A percentile compares a stretch with the other conserved stretches of the same genome.
phyloP scores from a whole-genome alignment of 2,888 invertebrate genomes.

The Brachycybe producta region DNA sequence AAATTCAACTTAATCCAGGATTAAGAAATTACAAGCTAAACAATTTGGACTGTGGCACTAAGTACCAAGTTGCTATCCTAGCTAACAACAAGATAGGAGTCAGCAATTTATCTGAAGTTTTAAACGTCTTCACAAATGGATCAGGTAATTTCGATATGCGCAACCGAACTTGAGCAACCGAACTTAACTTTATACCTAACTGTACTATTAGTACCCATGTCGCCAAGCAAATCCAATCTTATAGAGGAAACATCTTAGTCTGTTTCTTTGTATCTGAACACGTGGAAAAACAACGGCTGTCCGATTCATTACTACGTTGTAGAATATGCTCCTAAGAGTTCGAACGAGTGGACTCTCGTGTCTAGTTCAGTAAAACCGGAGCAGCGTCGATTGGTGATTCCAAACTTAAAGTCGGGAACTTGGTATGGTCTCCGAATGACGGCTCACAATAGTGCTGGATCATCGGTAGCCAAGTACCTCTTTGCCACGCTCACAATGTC shows the following conservation, averaged over 20 bases:
- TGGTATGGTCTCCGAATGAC: conserved; percentile 87
- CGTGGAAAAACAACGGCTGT: conserved; percentile 91
- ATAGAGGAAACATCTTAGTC: conserved; percentile 36
- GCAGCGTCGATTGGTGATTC: conserved; percentile 67
- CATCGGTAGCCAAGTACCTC: conserved; percentile 17
- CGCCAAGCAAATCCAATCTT: conserved; percentile 16
- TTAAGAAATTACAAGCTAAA: conserved; percentile 49
- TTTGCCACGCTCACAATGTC: too few species aligned
- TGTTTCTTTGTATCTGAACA: conserved; percentile 75
- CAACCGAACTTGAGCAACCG: too few species aligned
- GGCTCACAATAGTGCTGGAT: conserved; percentile 26
- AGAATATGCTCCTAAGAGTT: conserved; percentile 63
- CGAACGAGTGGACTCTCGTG: conserved; percentile 75
- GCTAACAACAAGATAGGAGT: conserved; percentile 57
- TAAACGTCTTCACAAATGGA: conserved; percentile 16
- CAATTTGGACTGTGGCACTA: conserved; percentile 77
- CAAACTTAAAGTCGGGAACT: conserved; percentile 84
- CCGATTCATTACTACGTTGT: conserved; percentile 91
- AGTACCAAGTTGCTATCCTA: conserved; percentile 84
- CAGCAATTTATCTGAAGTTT: conserved; percentile 11
- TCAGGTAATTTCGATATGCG: too few species aligned
- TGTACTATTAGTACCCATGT: conserved; percentile 11
- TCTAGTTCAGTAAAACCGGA: conserved; percentile 84
- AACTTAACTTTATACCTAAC: too few species aligned
- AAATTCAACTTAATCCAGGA: conserved; percentile 12